Percentiles rank a stretch among this genome's conserved stretches.
Evolutionary conservation across 1,140 invertebrate genomes (phyloP).

Genomic region (Theocolax elegans): DNA sequence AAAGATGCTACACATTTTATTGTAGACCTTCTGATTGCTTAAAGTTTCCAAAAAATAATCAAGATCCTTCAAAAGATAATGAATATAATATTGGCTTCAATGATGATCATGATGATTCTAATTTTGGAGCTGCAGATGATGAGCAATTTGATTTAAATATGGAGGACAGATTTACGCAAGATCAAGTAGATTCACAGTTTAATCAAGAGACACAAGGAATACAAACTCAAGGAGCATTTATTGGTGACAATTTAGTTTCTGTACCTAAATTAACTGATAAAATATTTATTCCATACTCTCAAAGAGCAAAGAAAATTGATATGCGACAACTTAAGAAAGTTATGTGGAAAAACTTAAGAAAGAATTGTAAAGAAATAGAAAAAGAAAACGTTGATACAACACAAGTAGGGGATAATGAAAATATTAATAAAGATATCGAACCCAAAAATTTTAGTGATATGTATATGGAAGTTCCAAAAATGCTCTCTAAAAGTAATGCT

Average conservation of each 20-base stretch:
- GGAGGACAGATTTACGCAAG: conserved; percentile 57
- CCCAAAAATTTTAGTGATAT: conserved; percentile 66
- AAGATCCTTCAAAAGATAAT: conserved; percentile 48
- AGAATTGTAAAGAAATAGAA: conserved; percentile 41
- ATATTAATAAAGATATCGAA: conserved; percentile 44
- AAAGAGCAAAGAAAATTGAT: conserved; percentile 82
- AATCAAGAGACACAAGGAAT: conserved; percentile 62
- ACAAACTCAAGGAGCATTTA: conserved; percentile 60
- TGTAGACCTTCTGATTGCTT: conserved; percentile 42
- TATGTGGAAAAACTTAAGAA: conserved; percentile 74
- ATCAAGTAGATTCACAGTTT: conserved; percentile 44
- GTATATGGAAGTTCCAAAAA: conserved; percentile 71
- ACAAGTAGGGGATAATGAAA: conserved; percentile 52
- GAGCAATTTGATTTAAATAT: conserved; percentile 57
- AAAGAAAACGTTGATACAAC: conserved; percentile 52
- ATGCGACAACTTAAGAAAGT: conserved; percentile 80
- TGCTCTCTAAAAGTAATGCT: conserved; percentile 72
- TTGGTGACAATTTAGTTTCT: conserved; percentile 71
- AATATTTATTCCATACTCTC: conserved; percentile 78
- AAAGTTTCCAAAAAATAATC: conserved; percentile 45
- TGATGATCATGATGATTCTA: conserved; percentile 68
- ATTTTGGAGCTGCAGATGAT: conserved; percentile 62
- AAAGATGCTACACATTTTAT: conserved; percentile 47
- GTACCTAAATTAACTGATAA: conserved; percentile 70
- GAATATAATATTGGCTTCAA: conserved; percentile 66